Evolutionary conservation across 2,113 vertebrate species (phyloP).

Genomic region (Heliornis fulica): DNA sequence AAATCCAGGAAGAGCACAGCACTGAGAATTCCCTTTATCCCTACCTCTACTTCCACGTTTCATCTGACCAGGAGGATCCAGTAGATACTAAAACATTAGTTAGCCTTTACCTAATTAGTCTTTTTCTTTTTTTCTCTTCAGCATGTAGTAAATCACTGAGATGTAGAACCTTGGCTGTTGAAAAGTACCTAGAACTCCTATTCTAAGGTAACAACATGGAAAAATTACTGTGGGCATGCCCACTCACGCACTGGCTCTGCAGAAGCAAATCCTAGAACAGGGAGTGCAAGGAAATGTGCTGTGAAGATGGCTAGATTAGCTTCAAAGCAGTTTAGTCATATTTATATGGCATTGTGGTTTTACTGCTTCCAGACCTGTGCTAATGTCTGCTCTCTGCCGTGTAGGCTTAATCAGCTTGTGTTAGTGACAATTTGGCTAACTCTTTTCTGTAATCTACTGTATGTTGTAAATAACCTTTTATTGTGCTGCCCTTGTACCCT

Average conservation of each 20-base stretch:
- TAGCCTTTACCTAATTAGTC: background rate
- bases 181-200: background rate
- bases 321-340: background rate
- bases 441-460: background rate
- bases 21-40: background rate
- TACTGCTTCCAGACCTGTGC: background rate
- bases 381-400: background rate
- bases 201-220: background rate
- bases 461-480: background rate
- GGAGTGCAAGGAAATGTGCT: background rate
- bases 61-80: background rate
- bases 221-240: background rate
- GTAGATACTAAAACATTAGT: background rate
- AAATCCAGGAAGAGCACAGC: background rate
- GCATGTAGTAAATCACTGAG: background rate
- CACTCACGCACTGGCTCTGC: background rate
- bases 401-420: conserved; percentile 4
- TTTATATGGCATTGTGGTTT: background rate
- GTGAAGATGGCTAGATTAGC: background rate
- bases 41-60: background rate
- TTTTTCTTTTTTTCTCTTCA: background rate
- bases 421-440: background rate
- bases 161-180: background rate
- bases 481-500: background rate
- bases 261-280: background rate